Percentiles rank a stretch among this genome's conserved stretches.
phyloP scores from a whole-genome alignment of 2,113 vertebrate species.

The Spea multiplicata region DNA sequence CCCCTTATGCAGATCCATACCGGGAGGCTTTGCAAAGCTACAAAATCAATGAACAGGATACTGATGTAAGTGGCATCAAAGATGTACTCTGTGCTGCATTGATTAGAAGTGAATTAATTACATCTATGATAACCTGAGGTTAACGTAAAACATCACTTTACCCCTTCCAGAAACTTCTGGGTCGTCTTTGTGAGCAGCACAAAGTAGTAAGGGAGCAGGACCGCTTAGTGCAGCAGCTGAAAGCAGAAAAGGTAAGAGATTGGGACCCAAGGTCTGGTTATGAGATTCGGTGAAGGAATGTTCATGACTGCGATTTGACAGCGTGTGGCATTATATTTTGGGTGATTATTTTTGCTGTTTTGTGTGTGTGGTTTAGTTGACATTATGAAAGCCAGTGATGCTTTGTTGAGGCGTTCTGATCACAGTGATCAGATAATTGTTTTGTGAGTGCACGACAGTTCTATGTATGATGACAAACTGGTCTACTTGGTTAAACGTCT shows the following conservation, averaged over 20 bases:
- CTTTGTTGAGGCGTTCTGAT: too few species aligned
- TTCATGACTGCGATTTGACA: too few species aligned
- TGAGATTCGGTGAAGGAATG: too few species aligned
- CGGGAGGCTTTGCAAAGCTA: conserved; percentile 81
- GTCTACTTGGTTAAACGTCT: too few species aligned
- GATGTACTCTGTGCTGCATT: too few species aligned
- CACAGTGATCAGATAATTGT: too few species aligned
- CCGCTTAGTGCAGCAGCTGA: conserved; percentile 82
- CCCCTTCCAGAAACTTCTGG: conserved; percentile 82
- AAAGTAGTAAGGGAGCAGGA: conserved; percentile 87
- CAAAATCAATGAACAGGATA: conserved; percentile 92
- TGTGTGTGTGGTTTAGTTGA: not conserved
- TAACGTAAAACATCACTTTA: not conserved
- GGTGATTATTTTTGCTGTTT: too few species aligned
- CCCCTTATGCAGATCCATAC: conserved; percentile 82
- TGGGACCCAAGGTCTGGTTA: not conserved
- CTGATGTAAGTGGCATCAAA: conserved; percentile 76
- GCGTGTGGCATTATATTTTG: too few species aligned
- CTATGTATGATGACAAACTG: too few species aligned
- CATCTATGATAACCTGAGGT: too few species aligned
- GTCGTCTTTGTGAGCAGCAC: conserved; percentile 88
- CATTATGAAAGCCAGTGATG: not conserved
- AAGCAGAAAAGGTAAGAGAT: conserved; percentile 85
- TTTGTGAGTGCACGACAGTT: too few species aligned
- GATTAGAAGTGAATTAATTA: not conserved